Conservation (phyloP, 1,140 invertebrate species). For the Hyles euphorbiae region DNA sequence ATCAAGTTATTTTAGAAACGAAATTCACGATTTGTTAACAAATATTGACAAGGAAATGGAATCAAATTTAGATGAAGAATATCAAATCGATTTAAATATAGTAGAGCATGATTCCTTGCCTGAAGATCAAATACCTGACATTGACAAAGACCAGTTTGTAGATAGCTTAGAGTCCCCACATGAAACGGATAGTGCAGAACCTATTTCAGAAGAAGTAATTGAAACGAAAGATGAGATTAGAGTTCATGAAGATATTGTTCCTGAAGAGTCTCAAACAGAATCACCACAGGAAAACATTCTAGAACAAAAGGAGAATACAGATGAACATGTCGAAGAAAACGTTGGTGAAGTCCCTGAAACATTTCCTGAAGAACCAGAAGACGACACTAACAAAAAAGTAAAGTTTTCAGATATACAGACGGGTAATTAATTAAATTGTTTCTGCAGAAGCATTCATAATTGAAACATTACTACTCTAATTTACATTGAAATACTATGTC, state of each 20-base stretch:
- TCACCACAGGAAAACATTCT: too few relatives aligned
- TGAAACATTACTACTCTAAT: too few relatives aligned
- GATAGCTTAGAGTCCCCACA: background rate
- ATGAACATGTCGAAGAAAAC: conserved; percentile 9
- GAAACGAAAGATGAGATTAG: too few relatives aligned
- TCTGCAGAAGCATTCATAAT: too few relatives aligned
- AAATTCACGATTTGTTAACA: conserved; percentile 11
- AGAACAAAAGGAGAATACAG: conserved; percentile 1
- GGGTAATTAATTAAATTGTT: conserved; percentile 36
- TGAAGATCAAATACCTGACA: background rate
- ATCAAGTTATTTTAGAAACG: conserved; percentile 8
- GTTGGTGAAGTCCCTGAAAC: conserved; percentile 19
- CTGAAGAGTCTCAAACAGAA: too few relatives aligned
- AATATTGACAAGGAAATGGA: background rate
- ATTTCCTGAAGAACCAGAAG: conserved; percentile 19
- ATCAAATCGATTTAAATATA: background rate
- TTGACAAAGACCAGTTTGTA: background rate
- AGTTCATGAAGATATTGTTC: too few relatives aligned
- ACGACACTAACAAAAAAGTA: conserved; percentile 44
- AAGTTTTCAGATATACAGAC: conserved; percentile 48
- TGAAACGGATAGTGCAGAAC: background rate
- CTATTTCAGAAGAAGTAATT: too few relatives aligned
- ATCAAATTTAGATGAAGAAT: background rate
- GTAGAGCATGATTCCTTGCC: background rate
- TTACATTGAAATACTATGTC: too few relatives aligned